phyloP scores from a whole-genome alignment of 2,888 invertebrate species.

The Apodemia mormo region DNA sequence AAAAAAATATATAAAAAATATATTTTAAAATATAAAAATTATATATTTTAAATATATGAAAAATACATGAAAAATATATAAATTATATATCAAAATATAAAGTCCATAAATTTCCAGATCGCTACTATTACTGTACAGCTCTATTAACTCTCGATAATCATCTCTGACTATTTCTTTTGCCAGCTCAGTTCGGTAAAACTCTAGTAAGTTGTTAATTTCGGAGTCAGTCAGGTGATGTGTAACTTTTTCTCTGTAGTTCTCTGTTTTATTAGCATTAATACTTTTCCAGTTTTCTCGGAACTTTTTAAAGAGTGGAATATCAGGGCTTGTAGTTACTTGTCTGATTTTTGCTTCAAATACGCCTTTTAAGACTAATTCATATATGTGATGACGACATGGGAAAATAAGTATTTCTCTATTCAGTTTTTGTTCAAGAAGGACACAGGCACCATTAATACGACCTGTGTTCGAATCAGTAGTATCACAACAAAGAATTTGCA shows the following conservation, averaged over 20 bases:
- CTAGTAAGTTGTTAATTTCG: neutral
- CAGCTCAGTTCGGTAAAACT: neutral
- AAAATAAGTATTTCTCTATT: slow-evolving; percentile 6
- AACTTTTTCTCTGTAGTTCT: neutral
- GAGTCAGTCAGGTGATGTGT: too few species aligned
- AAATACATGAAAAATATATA: too few species aligned
- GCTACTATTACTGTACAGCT: too few species aligned
- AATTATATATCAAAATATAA: too few species aligned
- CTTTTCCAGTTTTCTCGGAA: neutral
- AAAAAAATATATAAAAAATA: too few species aligned
- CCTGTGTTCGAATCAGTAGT: too few species aligned
- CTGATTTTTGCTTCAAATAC: neutral
- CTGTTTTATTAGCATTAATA: neutral
- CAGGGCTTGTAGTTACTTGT: neutral
- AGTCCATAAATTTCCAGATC: too few species aligned
- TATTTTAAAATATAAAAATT: too few species aligned
- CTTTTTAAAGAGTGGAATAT: neutral
- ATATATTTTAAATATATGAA: too few species aligned
- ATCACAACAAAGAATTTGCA: too few species aligned
- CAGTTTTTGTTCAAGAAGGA: neutral
- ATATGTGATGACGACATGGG: neutral
- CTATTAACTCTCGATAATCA: slow-evolving; percentile 28
- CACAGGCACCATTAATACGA: too few species aligned
- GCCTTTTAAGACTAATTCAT: too few species aligned
- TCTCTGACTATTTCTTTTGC: slow-evolving; percentile 24